Conservation (phyloP, 2,888 invertebrate genomes). For the Drosophila prolongata region DNA sequence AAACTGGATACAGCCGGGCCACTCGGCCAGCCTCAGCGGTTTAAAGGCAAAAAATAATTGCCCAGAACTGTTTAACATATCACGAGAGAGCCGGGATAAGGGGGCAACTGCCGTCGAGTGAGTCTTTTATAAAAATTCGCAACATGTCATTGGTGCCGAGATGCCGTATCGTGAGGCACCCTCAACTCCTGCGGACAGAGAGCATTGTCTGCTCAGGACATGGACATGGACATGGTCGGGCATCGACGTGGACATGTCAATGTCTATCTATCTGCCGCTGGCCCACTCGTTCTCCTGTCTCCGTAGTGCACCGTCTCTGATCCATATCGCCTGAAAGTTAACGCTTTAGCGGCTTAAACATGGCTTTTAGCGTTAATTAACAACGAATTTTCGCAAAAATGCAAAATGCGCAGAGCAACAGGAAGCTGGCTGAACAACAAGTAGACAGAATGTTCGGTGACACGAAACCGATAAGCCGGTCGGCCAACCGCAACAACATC, state of each 20-base stretch:
- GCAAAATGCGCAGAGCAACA: constrained; percentile 44
- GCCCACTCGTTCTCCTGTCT: constrained; percentile 13
- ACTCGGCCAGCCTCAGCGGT: constrained; percentile 15
- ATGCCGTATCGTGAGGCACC: constrained; percentile 67
- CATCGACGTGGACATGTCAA: constrained; percentile 77
- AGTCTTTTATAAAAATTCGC: constrained; percentile 80
- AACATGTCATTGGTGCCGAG: constrained; percentile 75
- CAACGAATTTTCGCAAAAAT: constrained; percentile 70
- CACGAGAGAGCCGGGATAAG: constrained; percentile 38
- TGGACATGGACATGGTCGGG: constrained; percentile 54
- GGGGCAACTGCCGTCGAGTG: constrained; percentile 52
- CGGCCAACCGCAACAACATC: constrained; percentile 43
- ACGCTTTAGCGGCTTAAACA: constrained; percentile 80
- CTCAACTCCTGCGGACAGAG: constrained; percentile 48
- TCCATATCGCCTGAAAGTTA: constrained; percentile 78
- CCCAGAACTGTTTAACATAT: constrained; percentile 81
- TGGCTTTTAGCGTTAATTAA: constrained; percentile 81
- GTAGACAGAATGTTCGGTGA: constrained; percentile 65
- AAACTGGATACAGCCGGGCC: constrained; percentile 52
- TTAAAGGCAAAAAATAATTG: constrained; percentile 71
- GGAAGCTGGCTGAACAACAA: constrained; percentile 43
- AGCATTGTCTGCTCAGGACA: constrained; percentile 77
- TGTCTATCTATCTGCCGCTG: constrained; percentile 60
- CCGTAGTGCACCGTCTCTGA: constrained; percentile 45
- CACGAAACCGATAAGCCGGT: constrained; percentile 68